Evolutionary conservation across 2,888 invertebrate genomes (phyloP), one percentile per base, ranked within the genome.

Genomic region (Pollenia griseotomentosa): DNA sequence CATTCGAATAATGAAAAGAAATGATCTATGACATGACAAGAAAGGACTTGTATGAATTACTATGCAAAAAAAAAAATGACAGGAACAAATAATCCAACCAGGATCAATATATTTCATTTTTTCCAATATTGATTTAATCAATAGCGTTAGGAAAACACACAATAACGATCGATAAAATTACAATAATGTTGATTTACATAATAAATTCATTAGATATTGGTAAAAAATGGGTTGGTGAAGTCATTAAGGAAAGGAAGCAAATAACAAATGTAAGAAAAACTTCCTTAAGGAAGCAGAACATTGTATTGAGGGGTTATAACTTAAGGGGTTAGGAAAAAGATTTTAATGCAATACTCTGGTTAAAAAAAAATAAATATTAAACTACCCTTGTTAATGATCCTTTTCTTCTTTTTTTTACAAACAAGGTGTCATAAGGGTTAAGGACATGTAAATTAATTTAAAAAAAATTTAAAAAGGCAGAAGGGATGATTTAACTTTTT

Each of bases 61-160:
- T 63, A 70, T 55, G 11, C 55, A 16, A 53, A 63, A 59, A 55
- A n/a, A 59, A 68, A 19, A 65, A 71, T 65, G 74, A 83, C 83
- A 81, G 83, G 73, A 87, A 87, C 83, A 87, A 87, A 87, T 83
- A 86, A 79, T 61, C 65, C 70, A 86, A 83, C 80, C 79, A 75
- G 61, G 80, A 86, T 86, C 83, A 83, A 80, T 75, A 71, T 33
- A 23, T 51, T 40, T 77, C 16, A 16, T 63, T 3, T 59, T 59
- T 42, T 19, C 14, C 16, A 9, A 42, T 61, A 23, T 40, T 59
- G 5, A 4, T 44, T 33, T 23, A 77, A 75, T 71, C 75, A 55
- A 74, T 85, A 42, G 66, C 63, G 6, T 65, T 59, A 65, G 63
- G 53, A 71, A 70, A 81, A 79, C 59, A 68, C 59, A 68, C 71